phyloP scores from a whole-genome alignment of 1,140 invertebrate genomes.

The Lepidurus apus region DNA sequence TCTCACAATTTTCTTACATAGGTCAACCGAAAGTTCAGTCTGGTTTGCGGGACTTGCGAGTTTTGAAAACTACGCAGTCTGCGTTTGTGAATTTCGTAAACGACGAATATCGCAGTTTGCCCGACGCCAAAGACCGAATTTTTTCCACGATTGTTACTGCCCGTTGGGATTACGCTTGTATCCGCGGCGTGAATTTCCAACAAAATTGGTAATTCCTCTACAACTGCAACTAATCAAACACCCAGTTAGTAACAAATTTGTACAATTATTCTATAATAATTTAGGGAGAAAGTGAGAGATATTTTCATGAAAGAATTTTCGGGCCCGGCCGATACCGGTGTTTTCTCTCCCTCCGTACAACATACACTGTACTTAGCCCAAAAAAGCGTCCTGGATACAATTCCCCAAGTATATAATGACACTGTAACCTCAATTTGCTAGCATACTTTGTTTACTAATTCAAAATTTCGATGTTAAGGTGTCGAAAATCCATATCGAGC shows the following conservation, averaged over 20 bases:
- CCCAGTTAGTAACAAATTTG: too few species aligned
- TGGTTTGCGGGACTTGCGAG: constrained; percentile 59
- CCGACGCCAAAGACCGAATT: constrained; percentile 42
- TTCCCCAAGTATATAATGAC: constrained; percentile 50
- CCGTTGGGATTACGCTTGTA: constrained; percentile 61
- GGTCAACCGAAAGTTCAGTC: constrained; percentile 55
- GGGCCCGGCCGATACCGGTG: constrained; percentile 58
- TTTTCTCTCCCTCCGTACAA: constrained; percentile 67
- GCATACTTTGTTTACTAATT: not conserved
- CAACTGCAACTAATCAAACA: not conserved
- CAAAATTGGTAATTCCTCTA: constrained; percentile 50
- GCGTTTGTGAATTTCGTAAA: constrained; percentile 68
- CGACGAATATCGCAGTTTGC: constrained; percentile 64
- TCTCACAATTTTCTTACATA: constrained; percentile 37
- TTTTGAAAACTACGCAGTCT: constrained; percentile 69
- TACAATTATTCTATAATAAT: too few species aligned
- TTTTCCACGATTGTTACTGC: constrained; percentile 63
- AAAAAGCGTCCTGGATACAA: constrained; percentile 57
- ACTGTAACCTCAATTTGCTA: constrained; percentile 28
- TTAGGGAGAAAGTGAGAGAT: constrained; percentile 55
- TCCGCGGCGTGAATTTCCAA: constrained; percentile 58
- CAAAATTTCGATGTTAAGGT: constrained; percentile 49
- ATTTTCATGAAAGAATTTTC: constrained; percentile 66
- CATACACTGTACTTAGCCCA: constrained; percentile 65
- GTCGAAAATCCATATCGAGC: constrained; percentile 60